Conservation (phyloP, 2,888 invertebrate species). For the Chrysolina haemoptera region DNA sequence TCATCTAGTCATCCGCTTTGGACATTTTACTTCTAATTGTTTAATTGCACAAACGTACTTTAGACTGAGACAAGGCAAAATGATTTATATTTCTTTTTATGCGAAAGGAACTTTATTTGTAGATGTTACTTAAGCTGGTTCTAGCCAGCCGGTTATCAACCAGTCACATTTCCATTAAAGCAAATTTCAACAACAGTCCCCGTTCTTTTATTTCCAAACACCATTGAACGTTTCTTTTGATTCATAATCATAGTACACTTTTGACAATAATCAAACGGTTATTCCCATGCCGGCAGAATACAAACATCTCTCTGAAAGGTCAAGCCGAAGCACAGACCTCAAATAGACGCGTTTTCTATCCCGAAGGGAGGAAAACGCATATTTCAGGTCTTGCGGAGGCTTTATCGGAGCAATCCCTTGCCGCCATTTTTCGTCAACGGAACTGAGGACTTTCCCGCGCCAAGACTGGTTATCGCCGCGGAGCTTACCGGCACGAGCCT, state of each 20-base stretch:
- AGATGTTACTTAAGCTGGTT: no score
- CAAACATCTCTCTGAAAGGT: constrained; percentile 36
- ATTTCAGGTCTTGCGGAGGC: constrained; percentile 38
- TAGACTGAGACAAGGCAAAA: no score
- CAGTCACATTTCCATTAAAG: no score
- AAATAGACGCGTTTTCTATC: constrained; percentile 34
- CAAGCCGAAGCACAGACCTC: constrained; percentile 34
- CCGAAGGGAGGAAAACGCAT: constrained; percentile 35
- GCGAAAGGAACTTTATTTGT: no score
- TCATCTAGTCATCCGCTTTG: background rate
- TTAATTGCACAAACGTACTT: background rate
- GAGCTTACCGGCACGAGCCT: background rate
- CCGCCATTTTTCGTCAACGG: constrained; percentile 1
- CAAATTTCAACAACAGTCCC: no score
- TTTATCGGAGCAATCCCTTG: constrained; percentile 28
- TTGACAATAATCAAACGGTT: background rate
- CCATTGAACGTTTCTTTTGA: background rate
- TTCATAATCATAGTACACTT: constrained; percentile 27
- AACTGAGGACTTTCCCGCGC: background rate
- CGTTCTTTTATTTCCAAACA: background rate
- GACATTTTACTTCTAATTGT: background rate
- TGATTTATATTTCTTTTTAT: no score
- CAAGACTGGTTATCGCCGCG: background rate
- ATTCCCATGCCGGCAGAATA: constrained; percentile 29
- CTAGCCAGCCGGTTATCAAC: no score